Evolutionary conservation across 2,888 invertebrate species (phyloP), one percentile per base, ranked within the genome.

Genomic region (Eilema sororculum): DNA sequence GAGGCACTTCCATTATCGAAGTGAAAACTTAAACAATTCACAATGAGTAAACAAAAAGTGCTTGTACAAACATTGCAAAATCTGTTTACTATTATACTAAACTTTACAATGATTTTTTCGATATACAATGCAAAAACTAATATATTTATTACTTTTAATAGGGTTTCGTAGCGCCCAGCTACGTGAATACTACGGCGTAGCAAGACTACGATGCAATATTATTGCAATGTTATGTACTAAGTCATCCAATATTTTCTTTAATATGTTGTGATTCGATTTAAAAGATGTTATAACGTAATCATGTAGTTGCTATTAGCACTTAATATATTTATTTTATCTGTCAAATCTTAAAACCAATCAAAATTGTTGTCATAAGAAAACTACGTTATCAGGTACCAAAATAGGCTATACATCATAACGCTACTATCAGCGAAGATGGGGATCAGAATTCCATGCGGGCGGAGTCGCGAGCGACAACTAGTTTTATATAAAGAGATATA

Each of bases 101-200:
- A 6, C 12, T 57, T 1, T 57, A 24, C 57, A 10, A 3, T 12
- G 24, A 12, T 25, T 16, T 28, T 52, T 52, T n/a, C 56, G 16
- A 22, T 30, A 24, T 8, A 65, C 13, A 65, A 30, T 46, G n/a
- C n/a, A n/a, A n/a, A 28, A 22, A 22, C 28, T 22, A 30, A 22
- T 33, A 30, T 24, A 16, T 16, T 37, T 64, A 30, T 60, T 33
- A 41, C 41, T 3, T 16, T 37, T 37, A 56, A 22, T 56, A 16
- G 33, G 56, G 33, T 3, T 22, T 46, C 66, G 70, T 70, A 66
- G 62, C 57, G 41, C 20, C 22, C 13, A 13, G 57, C 66, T 63
- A 67, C 70, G 62, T n/a, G 25, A 0, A 10, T 2, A 24, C 70
- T 70, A 70, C 66, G 70, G 62, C 62, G 70, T 70, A 70, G 70